These are phyloP conservation scores for Ctenopoma multispine DNA, from an alignment of 2,797 vertebrate genomes.

Conservation along the genomic window DNA sequence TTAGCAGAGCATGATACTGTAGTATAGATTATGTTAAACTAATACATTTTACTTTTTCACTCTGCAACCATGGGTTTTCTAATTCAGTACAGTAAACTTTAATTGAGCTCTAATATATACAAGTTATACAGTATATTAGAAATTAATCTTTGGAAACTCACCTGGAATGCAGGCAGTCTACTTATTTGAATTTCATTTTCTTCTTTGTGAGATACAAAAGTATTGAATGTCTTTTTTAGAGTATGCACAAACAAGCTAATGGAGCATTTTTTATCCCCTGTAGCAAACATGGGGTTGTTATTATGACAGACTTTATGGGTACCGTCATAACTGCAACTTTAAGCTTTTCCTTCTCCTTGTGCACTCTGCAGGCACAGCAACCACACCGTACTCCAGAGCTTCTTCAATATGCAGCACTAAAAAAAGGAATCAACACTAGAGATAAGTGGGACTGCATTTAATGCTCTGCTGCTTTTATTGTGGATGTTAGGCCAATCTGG, in stretches of 20 bases:
- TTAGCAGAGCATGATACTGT: too few relatives aligned
- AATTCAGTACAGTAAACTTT: too few relatives aligned
- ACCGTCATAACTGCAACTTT: slow-evolving; percentile 30
- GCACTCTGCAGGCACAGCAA: slow-evolving; percentile 36
- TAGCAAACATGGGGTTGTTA: neutral
- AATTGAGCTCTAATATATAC: too few relatives aligned
- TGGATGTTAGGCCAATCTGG: slow-evolving; percentile 59
- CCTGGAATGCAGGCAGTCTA: neutral
- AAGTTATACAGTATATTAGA: too few relatives aligned
- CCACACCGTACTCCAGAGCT: slow-evolving; percentile 23
- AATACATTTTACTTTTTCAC: too few relatives aligned
- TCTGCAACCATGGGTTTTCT: too few relatives aligned
- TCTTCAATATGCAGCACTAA: slow-evolving; percentile 49
- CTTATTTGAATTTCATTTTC: slow-evolving; percentile 12
- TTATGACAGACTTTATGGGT: slow-evolving; percentile 6
- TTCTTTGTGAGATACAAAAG: slow-evolving; percentile 1
- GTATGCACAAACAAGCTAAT: slow-evolving; percentile 12
- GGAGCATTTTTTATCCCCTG: slow-evolving; percentile 26
- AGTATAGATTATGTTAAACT: too few relatives aligned
- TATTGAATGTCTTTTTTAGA: slow-evolving; percentile 16
- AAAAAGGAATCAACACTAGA: slow-evolving; percentile 44
- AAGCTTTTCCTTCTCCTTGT: slow-evolving; percentile 21
- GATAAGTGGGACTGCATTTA: slow-evolving; percentile 61
- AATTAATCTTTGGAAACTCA: too few relatives aligned
- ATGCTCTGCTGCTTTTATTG: slow-evolving; percentile 62